Evolutionary conservation across 2,797 vertebrate species (phyloP).

Genomic region (Notolabrus celidotus): DNA sequence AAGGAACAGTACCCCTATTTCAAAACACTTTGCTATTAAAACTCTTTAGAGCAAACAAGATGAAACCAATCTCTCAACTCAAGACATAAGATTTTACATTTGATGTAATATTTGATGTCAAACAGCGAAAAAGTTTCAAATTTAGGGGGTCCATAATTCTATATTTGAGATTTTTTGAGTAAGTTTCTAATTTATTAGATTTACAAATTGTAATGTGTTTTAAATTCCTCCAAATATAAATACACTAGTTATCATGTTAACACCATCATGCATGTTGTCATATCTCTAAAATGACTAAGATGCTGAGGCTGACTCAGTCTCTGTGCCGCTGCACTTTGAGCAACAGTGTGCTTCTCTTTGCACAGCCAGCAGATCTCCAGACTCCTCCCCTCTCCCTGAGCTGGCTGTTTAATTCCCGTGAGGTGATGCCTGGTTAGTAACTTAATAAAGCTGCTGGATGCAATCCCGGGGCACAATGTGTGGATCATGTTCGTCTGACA

Average conservation of each 20-base stretch:
- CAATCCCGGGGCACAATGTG: slow-evolving; percentile 73
- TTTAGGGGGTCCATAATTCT: no score
- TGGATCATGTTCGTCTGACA: slow-evolving; percentile 70
- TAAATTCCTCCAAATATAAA: no score
- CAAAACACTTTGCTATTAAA: no score
- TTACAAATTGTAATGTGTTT: no score
- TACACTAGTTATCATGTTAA: background rate
- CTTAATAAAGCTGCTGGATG: slow-evolving; percentile 80
- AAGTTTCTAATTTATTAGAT: no score
- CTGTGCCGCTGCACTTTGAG: slow-evolving; percentile 16
- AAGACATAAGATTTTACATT: no score
- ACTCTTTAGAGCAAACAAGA: no score
- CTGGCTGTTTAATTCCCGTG: slow-evolving; percentile 66
- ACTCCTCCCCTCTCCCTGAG: slow-evolving; percentile 75
- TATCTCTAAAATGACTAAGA: slow-evolving; percentile 17
- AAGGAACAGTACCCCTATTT: no score
- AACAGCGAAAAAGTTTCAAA: no score
- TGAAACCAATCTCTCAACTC: no score
- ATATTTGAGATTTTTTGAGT: no score
- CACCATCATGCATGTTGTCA: background rate
- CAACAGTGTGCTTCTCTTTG: slow-evolving; percentile 39
- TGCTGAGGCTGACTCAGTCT: slow-evolving; percentile 55
- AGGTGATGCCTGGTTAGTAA: slow-evolving; percentile 70
- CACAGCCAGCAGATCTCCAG: slow-evolving; percentile 45
- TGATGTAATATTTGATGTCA: no score